Percentiles rank a stretch among this genome's conserved stretches.
These are phyloP conservation scores for Nebria ingens DNA, from an alignment of 1,140 invertebrate genomes.

Conservation along the genomic window DNA sequence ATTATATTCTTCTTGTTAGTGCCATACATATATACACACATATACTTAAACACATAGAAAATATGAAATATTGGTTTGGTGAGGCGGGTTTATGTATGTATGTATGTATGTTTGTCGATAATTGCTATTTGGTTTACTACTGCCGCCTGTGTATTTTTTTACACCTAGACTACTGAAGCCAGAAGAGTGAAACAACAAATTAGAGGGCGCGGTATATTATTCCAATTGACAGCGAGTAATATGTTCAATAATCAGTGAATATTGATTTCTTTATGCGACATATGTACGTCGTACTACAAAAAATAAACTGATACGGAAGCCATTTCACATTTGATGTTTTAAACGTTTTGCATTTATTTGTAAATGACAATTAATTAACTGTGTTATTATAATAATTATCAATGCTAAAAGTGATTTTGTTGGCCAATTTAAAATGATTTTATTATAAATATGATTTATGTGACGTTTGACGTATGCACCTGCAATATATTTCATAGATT, in stretches of 20 bases:
- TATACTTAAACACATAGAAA: too few relatives aligned
- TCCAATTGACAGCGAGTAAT: neutral
- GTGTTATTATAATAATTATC: conserved; percentile 5
- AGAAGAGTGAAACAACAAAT: neutral
- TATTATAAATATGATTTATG: conserved; percentile 9
- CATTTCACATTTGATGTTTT: neutral
- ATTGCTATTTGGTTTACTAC: too few relatives aligned
- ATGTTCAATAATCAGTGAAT: neutral
- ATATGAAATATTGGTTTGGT: too few relatives aligned
- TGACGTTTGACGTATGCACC: neutral
- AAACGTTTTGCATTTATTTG: neutral
- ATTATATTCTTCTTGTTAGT: too few relatives aligned
- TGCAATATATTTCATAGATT: too few relatives aligned
- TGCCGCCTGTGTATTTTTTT: too few relatives aligned
- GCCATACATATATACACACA: too few relatives aligned
- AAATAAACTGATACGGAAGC: conserved; percentile 1
- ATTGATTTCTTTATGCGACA: neutral
- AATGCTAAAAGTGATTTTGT: neutral
- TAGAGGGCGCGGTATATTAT: neutral
- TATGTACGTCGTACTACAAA: neutral
- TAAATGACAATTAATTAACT: neutral
- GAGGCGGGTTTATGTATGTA: too few relatives aligned
- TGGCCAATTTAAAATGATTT: conserved; percentile 1
- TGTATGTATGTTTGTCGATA: too few relatives aligned
- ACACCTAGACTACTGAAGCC: neutral